phyloP scores from a whole-genome alignment of 2,888 invertebrate genomes.

The Caenorhabditis virilis region DNA sequence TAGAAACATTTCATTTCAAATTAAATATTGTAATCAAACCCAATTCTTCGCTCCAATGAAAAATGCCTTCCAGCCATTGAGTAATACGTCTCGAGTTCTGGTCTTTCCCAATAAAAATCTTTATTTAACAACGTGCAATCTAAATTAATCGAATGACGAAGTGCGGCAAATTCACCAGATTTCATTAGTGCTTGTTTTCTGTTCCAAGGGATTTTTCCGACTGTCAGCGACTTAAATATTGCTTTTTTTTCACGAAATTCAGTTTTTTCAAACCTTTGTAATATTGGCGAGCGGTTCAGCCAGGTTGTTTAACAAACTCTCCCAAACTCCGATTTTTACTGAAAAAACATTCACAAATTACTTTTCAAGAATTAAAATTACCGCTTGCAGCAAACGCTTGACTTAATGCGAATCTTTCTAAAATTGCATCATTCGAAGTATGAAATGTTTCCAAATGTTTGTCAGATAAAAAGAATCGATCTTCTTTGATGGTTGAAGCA shows the following conservation, averaged over 20 bases:
- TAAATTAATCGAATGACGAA: conserved; percentile 82
- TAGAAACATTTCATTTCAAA: neutral
- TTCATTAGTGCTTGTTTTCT: conserved; percentile 54
- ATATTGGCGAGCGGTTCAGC: conserved; percentile 81
- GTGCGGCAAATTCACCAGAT: conserved; percentile 60
- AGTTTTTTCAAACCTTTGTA: conserved; percentile 34
- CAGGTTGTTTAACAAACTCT: conserved; percentile 82
- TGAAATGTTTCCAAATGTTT: conserved; percentile 31
- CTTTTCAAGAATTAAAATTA: conserved; percentile 21
- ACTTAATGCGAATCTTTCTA: conserved; percentile 91
- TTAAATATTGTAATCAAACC: conserved; percentile 26
- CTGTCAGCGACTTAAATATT: conserved; percentile 27
- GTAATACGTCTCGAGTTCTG: conserved; percentile 84
- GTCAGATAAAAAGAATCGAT: conserved; percentile 39
- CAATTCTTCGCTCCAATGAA: conserved; percentile 47
- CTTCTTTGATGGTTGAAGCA: conserved; percentile 31
- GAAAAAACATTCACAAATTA: conserved; percentile 59
- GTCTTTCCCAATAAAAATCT: conserved; percentile 97
- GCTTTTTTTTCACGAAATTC: conserved; percentile 2
- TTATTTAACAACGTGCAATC: conserved; percentile 91
- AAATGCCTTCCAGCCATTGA: conserved; percentile 79
- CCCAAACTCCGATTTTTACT: conserved; percentile 93
- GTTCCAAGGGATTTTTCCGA: conserved; percentile 59
- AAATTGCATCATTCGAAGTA: conserved; percentile 45
- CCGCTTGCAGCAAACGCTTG: conserved; percentile 87